These are phyloP conservation scores for Drosophila grimshawi DNA, from an alignment of 1,140 invertebrate species.

Conservation along the genomic window DNA sequence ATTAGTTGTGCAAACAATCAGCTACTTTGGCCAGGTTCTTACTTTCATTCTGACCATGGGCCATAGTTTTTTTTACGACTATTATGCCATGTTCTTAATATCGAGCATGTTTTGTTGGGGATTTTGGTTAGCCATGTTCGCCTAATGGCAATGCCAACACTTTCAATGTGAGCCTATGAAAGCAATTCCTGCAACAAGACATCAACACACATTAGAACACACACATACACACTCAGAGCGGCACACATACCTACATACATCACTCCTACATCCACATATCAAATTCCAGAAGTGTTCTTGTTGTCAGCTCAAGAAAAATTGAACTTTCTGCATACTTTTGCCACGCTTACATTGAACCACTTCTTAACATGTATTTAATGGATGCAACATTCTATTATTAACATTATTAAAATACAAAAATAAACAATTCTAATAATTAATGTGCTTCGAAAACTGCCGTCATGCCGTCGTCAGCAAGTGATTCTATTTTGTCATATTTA, in stretches of 20 bases:
- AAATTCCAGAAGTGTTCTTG: constrained; percentile 67
- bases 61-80: constrained; percentile 18
- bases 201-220: not conserved
- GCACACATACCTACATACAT: constrained; percentile 47
- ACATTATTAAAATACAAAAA: no score
- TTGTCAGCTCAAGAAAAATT: constrained; percentile 11
- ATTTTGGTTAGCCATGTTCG: constrained; percentile 65
- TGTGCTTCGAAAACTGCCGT: no score
- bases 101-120: constrained; percentile 25
- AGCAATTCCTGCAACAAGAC: constrained; percentile 40
- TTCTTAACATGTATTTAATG: no score
- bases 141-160: constrained; percentile 75
- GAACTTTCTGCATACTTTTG: constrained; percentile 20
- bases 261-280: constrained; percentile 64
- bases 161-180: constrained; percentile 64
- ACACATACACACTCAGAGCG: constrained; percentile 6
- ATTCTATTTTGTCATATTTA: not conserved
- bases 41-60: constrained; percentile 17
- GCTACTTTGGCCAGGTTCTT: constrained; percentile 22
- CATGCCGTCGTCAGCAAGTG: no score
- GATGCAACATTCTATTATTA: no score
- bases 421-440: no score
- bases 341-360: not conserved
- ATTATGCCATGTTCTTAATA: constrained; percentile 36
- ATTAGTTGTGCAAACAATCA: constrained; percentile 79